phyloP scores from a whole-genome alignment of 1,140 invertebrate genomes.

The Druon quercuslanigerum region DNA sequence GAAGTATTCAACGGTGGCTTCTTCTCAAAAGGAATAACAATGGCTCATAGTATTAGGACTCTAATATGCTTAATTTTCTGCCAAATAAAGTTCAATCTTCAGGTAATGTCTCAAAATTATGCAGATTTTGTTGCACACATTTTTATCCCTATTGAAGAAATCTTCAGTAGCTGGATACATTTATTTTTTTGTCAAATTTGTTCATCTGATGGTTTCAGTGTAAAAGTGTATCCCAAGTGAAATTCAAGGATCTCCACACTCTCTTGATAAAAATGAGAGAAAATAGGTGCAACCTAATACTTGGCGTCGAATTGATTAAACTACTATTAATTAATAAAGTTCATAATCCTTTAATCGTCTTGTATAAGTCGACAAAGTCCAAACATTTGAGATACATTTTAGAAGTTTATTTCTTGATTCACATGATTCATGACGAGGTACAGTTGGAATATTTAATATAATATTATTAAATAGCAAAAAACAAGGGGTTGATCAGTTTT shows the following conservation, averaged over 20 bases:
- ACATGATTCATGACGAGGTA: background rate
- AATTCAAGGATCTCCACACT: background rate
- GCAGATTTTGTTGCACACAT: background rate
- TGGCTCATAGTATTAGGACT: slow-evolving; percentile 42
- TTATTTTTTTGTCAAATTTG: background rate
- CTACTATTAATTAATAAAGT: background rate
- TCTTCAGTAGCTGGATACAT: background rate
- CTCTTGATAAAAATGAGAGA: background rate
- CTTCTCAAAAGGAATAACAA: slow-evolving; percentile 33
- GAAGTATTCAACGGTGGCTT: slow-evolving; percentile 44
- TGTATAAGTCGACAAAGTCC: background rate
- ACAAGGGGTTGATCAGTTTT: too few species aligned
- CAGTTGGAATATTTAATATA: too few species aligned
- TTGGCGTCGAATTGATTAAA: background rate
- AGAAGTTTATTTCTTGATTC: background rate
- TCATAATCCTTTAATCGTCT: background rate
- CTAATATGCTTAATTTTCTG: slow-evolving; percentile 45
- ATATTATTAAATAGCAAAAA: too few species aligned
- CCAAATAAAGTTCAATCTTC: slow-evolving; percentile 42
- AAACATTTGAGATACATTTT: background rate
- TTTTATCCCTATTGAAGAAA: too few species aligned
- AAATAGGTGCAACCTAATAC: background rate
- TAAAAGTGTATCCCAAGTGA: background rate
- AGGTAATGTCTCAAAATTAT: slow-evolving; percentile 39
- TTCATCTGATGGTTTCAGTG: background rate